A percentile compares a stretch with the other conserved stretches of the same genome.
Conservation (phyloP, 2,113 vertebrate genomes). For the Pao palembangensis region DNA sequence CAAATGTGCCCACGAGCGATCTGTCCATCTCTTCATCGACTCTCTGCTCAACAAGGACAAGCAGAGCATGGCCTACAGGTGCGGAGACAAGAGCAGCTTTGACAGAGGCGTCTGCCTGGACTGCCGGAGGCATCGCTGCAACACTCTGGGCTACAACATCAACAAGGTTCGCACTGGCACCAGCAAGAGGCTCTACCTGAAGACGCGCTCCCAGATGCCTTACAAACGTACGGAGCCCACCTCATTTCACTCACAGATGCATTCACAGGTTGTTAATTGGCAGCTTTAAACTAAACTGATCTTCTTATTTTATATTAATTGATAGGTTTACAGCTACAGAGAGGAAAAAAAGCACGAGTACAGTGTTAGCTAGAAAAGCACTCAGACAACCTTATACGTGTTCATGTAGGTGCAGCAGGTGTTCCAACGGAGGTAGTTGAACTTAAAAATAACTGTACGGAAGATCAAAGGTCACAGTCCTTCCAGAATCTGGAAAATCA, state of each 20-base stretch:
- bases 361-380: neutral
- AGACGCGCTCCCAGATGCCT: constrained; percentile 81
- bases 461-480: no score
- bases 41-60: constrained; percentile 81
- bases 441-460: no score
- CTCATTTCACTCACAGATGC: neutral
- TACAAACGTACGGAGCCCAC: constrained; percentile 81
- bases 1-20: constrained; percentile 92
- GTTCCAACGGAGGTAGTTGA: no score
- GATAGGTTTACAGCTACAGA: no score
- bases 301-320: no score
- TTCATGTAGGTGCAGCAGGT: no score
- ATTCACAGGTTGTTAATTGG: no score
- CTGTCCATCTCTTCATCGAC: constrained; percentile 92
- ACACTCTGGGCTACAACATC: constrained; percentile 85
- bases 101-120: constrained; percentile 85
- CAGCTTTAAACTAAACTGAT: no score
- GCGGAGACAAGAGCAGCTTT: constrained; percentile 81
- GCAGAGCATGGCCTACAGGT: constrained; percentile 85
- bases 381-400: neutral
- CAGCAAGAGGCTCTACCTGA: constrained; percentile 81
- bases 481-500: no score
- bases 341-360: no score
- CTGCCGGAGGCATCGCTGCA: constrained; percentile 86
- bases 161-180: constrained; percentile 64